phyloP scores from a whole-genome alignment of 2,113 vertebrate genomes.

The Gavialis gangeticus region DNA sequence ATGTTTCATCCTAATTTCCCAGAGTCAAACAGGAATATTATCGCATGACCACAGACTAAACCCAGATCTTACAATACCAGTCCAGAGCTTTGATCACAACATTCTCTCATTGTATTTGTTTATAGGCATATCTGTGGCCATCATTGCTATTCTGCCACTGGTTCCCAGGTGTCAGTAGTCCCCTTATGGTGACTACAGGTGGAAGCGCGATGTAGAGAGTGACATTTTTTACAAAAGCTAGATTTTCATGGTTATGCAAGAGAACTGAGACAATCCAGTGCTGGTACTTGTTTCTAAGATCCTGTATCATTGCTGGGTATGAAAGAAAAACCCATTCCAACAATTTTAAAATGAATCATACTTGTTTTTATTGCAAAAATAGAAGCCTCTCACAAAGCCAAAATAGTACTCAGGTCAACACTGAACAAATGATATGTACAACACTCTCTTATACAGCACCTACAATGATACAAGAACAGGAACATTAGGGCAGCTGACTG shows the following conservation, averaged over 20 bases:
- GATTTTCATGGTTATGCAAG: neutral
- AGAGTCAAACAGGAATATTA: neutral
- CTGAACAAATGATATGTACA: neutral
- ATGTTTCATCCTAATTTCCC: neutral
- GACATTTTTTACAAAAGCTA: neutral
- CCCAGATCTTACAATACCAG: neutral
- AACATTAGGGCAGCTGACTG: neutral
- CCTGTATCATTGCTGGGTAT: neutral
- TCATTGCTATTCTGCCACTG: neutral
- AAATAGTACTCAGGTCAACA: neutral
- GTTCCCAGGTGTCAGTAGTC: neutral
- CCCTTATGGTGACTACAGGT: neutral
- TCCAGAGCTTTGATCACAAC: neutral
- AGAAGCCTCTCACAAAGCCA: neutral
- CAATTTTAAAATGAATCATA: neutral
- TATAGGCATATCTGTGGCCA: neutral
- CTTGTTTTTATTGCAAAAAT: slow-evolving; percentile 28
- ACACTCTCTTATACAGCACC: accelerated
- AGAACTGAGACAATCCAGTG: neutral
- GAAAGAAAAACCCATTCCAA: neutral
- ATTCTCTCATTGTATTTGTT: neutral
- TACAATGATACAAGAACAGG: neutral
- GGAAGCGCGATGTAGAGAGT: neutral
- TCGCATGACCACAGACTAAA: neutral
- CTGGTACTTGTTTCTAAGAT: neutral